Percentiles rank a stretch among this genome's conserved stretches.
Evolutionary conservation across 2,888 invertebrate genomes (phyloP).

Genomic region (Sicus ferrugineus): DNA sequence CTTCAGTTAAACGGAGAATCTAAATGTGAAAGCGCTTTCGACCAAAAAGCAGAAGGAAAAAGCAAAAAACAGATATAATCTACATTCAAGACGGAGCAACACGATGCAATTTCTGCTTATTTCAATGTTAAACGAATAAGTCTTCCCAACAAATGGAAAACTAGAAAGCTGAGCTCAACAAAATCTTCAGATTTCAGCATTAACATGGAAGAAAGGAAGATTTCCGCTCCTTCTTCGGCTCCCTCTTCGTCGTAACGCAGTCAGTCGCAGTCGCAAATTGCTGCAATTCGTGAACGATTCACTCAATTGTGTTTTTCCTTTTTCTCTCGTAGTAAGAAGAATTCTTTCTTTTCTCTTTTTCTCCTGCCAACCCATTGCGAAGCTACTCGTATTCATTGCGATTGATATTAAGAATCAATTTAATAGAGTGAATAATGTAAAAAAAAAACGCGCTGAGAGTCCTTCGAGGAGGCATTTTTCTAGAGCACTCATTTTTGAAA

Average conservation of each 20-base stretch:
- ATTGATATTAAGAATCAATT: constrained; percentile 18
- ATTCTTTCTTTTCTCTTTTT: neutral
- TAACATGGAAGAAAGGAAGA: neutral
- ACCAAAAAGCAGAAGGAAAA: neutral
- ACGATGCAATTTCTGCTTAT: neutral
- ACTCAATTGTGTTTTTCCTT: neutral
- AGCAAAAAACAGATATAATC: neutral
- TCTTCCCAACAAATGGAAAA: neutral
- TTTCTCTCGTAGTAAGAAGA: too few species aligned
- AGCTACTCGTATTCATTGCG: constrained; percentile 21
- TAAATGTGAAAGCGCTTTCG: neutral
- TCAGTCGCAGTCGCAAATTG: constrained; percentile 19
- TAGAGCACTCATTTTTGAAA: too few species aligned
- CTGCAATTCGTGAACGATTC: constrained; percentile 23
- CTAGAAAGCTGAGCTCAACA: neutral
- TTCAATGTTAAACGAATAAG: neutral
- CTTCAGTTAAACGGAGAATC: neutral
- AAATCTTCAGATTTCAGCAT: constrained; percentile 3
- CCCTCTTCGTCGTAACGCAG: neutral
- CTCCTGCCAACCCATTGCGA: constrained; percentile 13
- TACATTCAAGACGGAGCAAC: neutral
- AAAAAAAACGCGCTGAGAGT: too few species aligned
- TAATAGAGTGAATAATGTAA: neutral
- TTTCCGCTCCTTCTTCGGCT: neutral
- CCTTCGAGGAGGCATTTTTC: too few species aligned